Percentiles rank a stretch among this genome's conserved stretches.
These are phyloP conservation scores for Ciconia stormi DNA, from an alignment of 2,113 vertebrate species.

Conservation along the genomic window DNA sequence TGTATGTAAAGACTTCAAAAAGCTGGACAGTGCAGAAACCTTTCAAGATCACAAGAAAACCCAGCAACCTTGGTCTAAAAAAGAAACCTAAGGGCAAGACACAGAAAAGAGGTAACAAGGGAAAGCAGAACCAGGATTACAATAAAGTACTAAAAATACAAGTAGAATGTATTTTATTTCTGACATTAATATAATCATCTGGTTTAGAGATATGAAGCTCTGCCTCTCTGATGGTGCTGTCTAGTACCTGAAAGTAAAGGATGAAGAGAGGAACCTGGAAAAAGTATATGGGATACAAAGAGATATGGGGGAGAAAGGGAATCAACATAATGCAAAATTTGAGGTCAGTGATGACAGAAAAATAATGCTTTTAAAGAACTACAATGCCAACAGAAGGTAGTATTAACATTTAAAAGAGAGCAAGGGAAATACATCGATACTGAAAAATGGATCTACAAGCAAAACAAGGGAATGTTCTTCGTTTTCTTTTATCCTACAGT, in stretches of 20 bases:
- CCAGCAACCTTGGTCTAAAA: neutral
- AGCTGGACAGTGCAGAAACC: neutral
- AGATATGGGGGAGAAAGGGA: neutral
- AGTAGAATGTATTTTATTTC: slow-evolving; percentile 9
- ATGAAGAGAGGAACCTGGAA: neutral
- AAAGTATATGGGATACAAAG: neutral
- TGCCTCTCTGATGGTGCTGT: neutral
- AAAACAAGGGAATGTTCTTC: neutral
- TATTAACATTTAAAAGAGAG: neutral
- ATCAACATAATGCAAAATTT: neutral
- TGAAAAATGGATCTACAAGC: neutral
- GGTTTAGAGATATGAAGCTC: neutral
- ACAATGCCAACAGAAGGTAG: neutral
- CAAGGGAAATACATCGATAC: neutral
- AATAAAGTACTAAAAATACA: slow-evolving; percentile 25
- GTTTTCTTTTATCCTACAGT: neutral
- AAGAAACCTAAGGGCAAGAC: neutral
- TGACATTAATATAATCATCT: neutral
- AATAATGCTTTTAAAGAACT: neutral
- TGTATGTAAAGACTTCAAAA: neutral
- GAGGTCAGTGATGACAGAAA: neutral
- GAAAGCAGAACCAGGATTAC: slow-evolving; percentile 4
- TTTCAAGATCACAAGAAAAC: neutral
- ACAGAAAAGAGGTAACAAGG: neutral
- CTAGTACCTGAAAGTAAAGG: neutral